Percentiles rank a stretch among this genome's conserved stretches.
phyloP scores from a whole-genome alignment of 1,140 invertebrate species.

The Phthorimaea operculella region DNA sequence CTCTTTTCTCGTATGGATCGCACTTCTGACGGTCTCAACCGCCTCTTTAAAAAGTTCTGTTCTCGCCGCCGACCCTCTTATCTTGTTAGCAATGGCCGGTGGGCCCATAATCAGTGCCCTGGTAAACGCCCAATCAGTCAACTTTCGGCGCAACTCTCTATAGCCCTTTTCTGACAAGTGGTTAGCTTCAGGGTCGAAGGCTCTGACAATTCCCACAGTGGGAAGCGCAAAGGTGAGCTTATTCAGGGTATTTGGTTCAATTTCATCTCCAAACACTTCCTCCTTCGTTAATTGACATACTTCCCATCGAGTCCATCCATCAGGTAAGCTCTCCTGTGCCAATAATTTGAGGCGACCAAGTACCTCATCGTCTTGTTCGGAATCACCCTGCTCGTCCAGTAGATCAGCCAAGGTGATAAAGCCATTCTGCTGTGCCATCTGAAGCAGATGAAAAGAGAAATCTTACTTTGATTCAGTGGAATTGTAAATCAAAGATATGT shows the following conservation, averaged over 20 bases:
- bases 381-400: too few relatives aligned
- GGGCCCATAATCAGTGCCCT: not conserved
- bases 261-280: not conserved
- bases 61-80: too few relatives aligned
- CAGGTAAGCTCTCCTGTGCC: not conserved
- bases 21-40: not conserved
- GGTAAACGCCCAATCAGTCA: not conserved
- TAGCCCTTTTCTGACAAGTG: not conserved
- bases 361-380: too few relatives aligned
- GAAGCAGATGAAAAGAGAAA: too few relatives aligned
- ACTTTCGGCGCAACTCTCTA: not conserved
- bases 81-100: not conserved
- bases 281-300: not conserved
- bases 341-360: too few relatives aligned
- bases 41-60: not conserved
- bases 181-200: not conserved
- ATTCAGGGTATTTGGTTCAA: not conserved
- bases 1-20: not conserved
- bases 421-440: too few relatives aligned
- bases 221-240: not conserved
- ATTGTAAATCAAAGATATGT: too few relatives aligned
- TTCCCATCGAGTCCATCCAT: not conserved
- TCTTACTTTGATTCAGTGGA: too few relatives aligned
- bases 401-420: too few relatives aligned
- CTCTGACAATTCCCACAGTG: not conserved